These are phyloP conservation scores for Oligia fasciuncula DNA, from an alignment of 2,888 invertebrate genomes.

Conservation along the genomic window DNA sequence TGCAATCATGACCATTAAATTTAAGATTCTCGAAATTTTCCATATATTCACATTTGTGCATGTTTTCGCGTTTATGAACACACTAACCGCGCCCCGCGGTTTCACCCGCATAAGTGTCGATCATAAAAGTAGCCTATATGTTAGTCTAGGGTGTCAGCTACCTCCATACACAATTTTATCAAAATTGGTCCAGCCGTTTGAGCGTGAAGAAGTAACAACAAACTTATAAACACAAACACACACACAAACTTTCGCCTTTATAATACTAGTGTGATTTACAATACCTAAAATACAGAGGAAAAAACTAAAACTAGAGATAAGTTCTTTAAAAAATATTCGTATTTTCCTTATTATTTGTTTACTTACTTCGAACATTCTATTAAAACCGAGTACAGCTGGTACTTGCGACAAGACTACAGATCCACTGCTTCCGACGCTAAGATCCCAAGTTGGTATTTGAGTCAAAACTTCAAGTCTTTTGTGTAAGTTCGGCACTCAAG, in stretches of 20 bases:
- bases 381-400: slow-evolving; percentile 9
- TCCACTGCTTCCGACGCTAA: slow-evolving; percentile 71
- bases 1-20: no score
- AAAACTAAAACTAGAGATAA: background rate
- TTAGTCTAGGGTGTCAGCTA: no score
- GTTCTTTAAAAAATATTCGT: background rate
- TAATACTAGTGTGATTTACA: background rate
- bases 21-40: background rate
- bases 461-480: slow-evolving; percentile 75
- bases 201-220: no score
- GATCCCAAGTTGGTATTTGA: slow-evolving; percentile 71
- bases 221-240: no score
- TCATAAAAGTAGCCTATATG: no score
- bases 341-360: background rate
- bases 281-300: background rate
- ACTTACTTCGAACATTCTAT: slow-evolving; percentile 15
- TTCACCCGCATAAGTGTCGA: no score
- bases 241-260: no score
- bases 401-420: slow-evolving; percentile 60
- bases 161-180: no score
- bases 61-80: background rate
- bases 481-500: slow-evolving; percentile 73
- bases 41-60: background rate
- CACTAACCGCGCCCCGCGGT: no score
- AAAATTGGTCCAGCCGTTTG: no score